phyloP scores from a whole-genome alignment of 2,797 vertebrate species.

The Rhincodon typus region DNA sequence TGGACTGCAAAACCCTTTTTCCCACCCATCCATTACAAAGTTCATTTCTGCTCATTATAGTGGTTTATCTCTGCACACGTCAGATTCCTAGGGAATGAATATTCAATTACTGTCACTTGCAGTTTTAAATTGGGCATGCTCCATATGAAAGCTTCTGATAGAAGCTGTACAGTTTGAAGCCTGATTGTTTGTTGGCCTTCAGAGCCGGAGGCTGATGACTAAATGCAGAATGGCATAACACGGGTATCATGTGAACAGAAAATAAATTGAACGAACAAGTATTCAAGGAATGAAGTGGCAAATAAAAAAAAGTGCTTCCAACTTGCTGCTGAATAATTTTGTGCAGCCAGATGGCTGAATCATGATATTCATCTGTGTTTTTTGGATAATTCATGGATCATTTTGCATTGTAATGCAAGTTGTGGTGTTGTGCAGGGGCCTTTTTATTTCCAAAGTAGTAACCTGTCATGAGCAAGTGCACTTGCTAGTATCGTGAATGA shows the following conservation, averaged over 20 bases:
- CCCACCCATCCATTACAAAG: background rate
- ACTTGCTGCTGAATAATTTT: constrained; percentile 17
- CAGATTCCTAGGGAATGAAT: background rate
- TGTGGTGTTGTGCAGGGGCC: background rate
- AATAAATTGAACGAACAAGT: background rate
- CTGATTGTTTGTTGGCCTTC: background rate
- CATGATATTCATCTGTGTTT: background rate
- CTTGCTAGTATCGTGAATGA: background rate
- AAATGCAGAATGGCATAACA: background rate
- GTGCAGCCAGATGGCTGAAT: background rate
- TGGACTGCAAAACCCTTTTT: background rate
- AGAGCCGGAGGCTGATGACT: background rate
- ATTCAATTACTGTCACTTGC: background rate
- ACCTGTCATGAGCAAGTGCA: background rate
- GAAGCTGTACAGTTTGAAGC: background rate
- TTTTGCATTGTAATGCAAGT: background rate
- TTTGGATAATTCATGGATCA: constrained; percentile 25
- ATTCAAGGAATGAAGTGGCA: background rate
- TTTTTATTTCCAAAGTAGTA: background rate
- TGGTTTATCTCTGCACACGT: background rate
- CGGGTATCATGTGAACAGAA: background rate
- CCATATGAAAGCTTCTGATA: background rate
- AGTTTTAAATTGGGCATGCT: background rate
- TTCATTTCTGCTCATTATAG: background rate
- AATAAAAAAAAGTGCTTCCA: background rate